Conservation (phyloP, 2,888 invertebrate species). For the Rhopalosiphum nymphaeae region DNA sequence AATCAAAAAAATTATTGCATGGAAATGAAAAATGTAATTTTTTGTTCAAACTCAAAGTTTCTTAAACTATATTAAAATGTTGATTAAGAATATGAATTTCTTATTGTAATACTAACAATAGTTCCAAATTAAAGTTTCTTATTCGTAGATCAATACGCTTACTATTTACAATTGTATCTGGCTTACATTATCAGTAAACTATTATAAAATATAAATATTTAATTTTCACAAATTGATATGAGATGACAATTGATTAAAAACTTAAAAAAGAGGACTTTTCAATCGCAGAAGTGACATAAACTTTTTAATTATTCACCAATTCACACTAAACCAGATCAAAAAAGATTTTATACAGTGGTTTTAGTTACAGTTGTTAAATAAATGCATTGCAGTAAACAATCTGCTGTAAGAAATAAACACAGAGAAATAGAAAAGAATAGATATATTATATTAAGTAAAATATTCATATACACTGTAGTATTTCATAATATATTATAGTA, state of each 20-base stretch:
- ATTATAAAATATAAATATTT: neutral
- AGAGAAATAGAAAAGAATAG: neutral
- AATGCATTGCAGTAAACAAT: neutral
- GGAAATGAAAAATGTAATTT: neutral
- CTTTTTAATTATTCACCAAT: constrained; percentile 7
- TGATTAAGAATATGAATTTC: neutral
- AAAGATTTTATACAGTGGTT: neutral
- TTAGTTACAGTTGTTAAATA: neutral
- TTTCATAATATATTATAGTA: neutral
- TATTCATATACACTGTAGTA: neutral
- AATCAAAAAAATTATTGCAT: neutral
- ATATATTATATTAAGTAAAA: neutral
- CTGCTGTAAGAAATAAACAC: constrained; percentile 20
- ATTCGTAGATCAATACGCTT: neutral
- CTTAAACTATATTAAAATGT: neutral
- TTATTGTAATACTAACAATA: neutral
- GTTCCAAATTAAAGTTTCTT: neutral
- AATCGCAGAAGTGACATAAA: constrained; percentile 5
- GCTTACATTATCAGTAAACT: neutral
- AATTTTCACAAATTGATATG: neutral
- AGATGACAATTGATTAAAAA: neutral
- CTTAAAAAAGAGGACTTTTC: neutral
- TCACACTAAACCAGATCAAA: constrained; percentile 19
- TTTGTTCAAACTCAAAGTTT: neutral
- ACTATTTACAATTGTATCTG: neutral